Evolutionary conservation across 2,113 vertebrate genomes (phyloP).

Genomic region (Toxotes chatareus): DNA sequence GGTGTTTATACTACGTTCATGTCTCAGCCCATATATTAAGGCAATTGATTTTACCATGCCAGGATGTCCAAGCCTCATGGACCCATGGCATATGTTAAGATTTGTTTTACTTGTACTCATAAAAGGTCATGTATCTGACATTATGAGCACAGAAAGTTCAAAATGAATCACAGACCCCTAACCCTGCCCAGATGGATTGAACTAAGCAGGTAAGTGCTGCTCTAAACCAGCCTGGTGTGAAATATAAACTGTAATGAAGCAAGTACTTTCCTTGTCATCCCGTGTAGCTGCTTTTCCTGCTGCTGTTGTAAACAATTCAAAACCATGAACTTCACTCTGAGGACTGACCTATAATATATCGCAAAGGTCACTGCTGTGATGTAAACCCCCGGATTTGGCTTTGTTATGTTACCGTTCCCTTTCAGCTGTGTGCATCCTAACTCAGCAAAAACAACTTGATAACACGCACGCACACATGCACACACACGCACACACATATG

Average conservation of each 20-base stretch:
- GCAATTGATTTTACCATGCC: too few relatives aligned
- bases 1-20: too few relatives aligned
- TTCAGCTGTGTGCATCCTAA: not conserved
- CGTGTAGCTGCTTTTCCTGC: not conserved
- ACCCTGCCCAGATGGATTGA: not conserved
- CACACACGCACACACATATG: not conserved
- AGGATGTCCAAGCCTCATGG: too few relatives aligned
- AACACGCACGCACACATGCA: conserved; percentile 4
- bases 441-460: not conserved
- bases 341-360: not conserved
- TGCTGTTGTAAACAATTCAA: not conserved
- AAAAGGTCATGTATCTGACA: not conserved
- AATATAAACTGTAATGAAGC: not conserved
- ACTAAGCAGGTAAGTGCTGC: conserved; percentile 1
- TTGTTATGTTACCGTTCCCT: not conserved
- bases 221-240: conserved; percentile 7
- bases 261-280: not conserved
- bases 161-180: not conserved
- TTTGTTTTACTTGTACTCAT: not conserved
- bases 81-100: not conserved
- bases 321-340: not conserved
- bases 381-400: not conserved
- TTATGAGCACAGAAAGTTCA: not conserved
- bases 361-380: conserved; percentile 13
- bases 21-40: too few relatives aligned